These are phyloP conservation scores for Heliopora coerulea DNA, from an alignment of 92 coral and sea anemone species.

Conservation along the genomic window DNA sequence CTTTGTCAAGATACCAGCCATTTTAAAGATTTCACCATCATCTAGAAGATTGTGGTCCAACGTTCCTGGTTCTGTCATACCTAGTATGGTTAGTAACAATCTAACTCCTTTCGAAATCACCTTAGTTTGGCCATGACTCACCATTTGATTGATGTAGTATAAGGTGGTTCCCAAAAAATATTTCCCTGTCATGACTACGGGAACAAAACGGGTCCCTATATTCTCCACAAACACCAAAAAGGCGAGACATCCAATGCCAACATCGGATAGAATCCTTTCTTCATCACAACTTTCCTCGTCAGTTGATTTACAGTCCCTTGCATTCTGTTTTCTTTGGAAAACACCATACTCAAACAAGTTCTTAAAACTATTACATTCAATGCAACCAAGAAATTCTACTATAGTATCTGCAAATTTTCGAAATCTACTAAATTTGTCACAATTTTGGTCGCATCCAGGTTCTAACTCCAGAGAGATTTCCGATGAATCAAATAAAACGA, in stretches of 20 bases:
- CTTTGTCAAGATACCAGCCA: neutral
- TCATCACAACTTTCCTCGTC: slow-evolving; percentile 5
- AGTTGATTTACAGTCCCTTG: neutral
- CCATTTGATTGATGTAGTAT: slow-evolving; percentile 6
- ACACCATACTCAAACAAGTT: slow-evolving; percentile 29
- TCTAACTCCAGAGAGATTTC: neutral
- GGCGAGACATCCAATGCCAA: slow-evolving; percentile 28
- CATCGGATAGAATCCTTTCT: neutral
- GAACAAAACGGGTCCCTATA: neutral
- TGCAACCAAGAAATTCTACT: slow-evolving; percentile 5
- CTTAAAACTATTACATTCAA: slow-evolving; percentile 26
- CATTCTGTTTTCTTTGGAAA: neutral
- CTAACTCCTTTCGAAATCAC: slow-evolving; percentile 14
- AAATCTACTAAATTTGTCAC: neutral
- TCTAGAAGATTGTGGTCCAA: slow-evolving; percentile 6
- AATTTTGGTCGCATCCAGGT: neutral
- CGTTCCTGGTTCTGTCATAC: neutral
- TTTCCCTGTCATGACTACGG: slow-evolving; percentile 19
- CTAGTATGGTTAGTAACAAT: slow-evolving; percentile 3
- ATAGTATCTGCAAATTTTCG: slow-evolving; percentile 4
- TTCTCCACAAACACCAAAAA: slow-evolving; percentile 1
- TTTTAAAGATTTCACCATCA: neutral
- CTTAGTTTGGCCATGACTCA: neutral
- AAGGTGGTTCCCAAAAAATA: slow-evolving; percentile 5
- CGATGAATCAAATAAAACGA: neutral